Evolutionary conservation across 1,140 invertebrate genomes (phyloP).

Genomic region (Drosophila yakuba): DNA sequence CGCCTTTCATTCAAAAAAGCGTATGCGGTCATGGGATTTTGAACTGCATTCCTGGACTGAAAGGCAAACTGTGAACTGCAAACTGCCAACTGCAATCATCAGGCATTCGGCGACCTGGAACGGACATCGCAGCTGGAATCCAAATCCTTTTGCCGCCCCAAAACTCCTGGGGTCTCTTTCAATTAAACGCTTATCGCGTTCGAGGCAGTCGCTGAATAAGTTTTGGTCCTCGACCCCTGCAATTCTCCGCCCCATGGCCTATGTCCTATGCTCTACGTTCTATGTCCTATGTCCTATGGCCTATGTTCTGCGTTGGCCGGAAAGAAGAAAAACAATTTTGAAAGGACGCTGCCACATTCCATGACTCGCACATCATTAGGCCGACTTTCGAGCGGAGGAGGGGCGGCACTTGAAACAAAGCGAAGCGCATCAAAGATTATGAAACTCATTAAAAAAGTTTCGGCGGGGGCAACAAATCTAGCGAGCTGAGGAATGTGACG

Average conservation of each 20-base stretch:
- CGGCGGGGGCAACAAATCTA: slow-evolving; percentile 51
- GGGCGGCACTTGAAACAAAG: slow-evolving; percentile 36
- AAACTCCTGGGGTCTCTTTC: slow-evolving; percentile 44
- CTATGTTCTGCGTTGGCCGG: background rate
- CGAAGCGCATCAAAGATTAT: slow-evolving; percentile 75
- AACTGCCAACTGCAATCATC: slow-evolving; percentile 31
- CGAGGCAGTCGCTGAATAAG: slow-evolving; percentile 56
- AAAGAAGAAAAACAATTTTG: slow-evolving; percentile 45
- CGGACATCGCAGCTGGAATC: slow-evolving; percentile 29
- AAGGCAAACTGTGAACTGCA: slow-evolving; percentile 30
- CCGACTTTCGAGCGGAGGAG: slow-evolving; percentile 4
- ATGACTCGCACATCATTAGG: slow-evolving; percentile 53
- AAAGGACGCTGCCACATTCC: slow-evolving; percentile 38
- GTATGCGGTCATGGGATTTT: slow-evolving; percentile 9
- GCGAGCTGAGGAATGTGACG: slow-evolving; percentile 47
- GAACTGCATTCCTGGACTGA: slow-evolving; percentile 21
- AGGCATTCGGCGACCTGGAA: slow-evolving; percentile 32
- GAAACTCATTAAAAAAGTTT: slow-evolving; percentile 81
- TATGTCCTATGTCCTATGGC: background rate
- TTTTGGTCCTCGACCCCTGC: slow-evolving; percentile 6
- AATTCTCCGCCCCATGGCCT: slow-evolving; percentile 2
- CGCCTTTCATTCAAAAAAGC: background rate
- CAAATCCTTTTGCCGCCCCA: slow-evolving; percentile 9
- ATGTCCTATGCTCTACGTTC: background rate
- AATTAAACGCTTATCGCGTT: slow-evolving; percentile 76